Percentiles rank a stretch among this genome's conserved stretches.
Conservation (phyloP, 1,140 invertebrate species). For the Lamellibrachia luymesi region DNA sequence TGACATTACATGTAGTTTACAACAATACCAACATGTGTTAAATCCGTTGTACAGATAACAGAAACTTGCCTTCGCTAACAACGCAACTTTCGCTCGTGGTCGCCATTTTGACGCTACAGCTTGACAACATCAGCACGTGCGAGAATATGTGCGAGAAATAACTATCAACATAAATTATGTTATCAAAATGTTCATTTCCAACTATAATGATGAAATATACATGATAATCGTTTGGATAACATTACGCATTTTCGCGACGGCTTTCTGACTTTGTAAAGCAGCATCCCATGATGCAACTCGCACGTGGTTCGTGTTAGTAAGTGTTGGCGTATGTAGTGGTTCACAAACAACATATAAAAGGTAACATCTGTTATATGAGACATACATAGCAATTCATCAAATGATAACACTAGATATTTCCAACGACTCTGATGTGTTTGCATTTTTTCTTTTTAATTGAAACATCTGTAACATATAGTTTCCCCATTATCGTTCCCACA, state of each 20-base stretch:
- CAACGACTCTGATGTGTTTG: background rate
- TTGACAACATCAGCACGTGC: background rate
- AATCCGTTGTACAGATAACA: background rate
- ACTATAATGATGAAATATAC: background rate
- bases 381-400: background rate
- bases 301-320: background rate
- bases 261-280: background rate
- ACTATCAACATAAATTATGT: background rate
- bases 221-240: background rate
- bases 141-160: background rate
- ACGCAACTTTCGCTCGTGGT: slow-evolving; percentile 3
- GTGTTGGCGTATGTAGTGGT: background rate
- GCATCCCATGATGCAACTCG: background rate
- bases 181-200: background rate
- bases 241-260: background rate
- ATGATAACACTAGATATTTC: background rate
- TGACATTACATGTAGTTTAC: background rate
- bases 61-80: background rate
- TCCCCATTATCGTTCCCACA: background rate
- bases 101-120: background rate
- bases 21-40: background rate
- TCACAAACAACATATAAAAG: background rate
- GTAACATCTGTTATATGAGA: background rate
- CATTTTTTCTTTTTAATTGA: background rate
- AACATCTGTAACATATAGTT: background rate